These are phyloP conservation scores for Piscicola geometra DNA, from an alignment of 2,888 invertebrate species.

Conservation along the genomic window DNA sequence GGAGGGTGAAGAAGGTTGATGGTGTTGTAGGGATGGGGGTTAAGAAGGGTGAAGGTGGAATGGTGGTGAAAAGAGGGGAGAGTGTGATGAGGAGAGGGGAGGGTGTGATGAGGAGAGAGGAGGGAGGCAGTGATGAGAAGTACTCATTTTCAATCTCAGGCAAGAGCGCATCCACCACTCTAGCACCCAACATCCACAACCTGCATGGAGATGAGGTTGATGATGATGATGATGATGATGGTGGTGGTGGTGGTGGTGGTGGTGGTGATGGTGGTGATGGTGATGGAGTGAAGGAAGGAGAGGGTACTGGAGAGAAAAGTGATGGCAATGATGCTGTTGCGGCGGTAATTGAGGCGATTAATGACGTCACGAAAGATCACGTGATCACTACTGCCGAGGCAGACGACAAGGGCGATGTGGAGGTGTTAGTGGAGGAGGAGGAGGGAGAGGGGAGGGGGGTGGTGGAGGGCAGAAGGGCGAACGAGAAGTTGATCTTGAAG, in stretches of 20 bases:
- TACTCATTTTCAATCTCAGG: too few species aligned
- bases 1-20: neutral
- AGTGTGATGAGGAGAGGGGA: neutral
- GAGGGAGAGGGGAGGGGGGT: neutral
- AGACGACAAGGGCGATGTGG: neutral
- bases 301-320: too few species aligned
- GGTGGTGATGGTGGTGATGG: neutral
- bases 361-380: too few species aligned
- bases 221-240: slow-evolving; percentile 1
- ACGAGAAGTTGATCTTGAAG: slow-evolving; percentile 22
- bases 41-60: neutral
- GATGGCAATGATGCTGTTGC: neutral
- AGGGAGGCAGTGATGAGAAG: neutral
- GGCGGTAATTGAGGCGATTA: neutral
- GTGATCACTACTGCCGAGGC: too few species aligned
- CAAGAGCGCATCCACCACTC: neutral
- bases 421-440: neutral
- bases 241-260: neutral
- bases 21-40: neutral
- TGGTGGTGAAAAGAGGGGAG: neutral
- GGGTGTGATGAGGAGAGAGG: too few species aligned
- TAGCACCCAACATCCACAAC: neutral
- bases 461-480: neutral
- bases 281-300: neutral
- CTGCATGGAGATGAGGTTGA: neutral